Evolutionary conservation across 2,113 vertebrate genomes (phyloP).

Genomic region (Nothocercus nigrocapillus): DNA sequence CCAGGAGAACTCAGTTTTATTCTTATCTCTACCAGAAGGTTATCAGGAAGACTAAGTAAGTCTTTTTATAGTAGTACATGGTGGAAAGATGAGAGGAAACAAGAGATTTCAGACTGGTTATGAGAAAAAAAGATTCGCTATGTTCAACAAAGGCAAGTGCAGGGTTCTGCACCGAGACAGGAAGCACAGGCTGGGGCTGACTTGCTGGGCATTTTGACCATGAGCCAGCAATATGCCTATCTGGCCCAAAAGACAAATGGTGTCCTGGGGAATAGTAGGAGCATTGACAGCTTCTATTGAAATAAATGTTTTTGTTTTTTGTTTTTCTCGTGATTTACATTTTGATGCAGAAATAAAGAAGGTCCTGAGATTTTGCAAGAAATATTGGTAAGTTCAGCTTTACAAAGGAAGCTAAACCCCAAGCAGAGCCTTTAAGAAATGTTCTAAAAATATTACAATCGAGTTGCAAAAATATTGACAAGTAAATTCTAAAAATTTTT

Average conservation of each 20-base stretch:
- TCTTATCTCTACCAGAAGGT: neutral
- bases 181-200: too few species aligned
- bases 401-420: neutral
- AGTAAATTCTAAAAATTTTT: neutral
- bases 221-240: too few species aligned
- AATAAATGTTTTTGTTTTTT: neutral
- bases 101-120: neutral
- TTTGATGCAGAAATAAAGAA: neutral
- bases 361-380: neutral
- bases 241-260: too few species aligned
- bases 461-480: neutral
- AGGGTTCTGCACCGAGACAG: too few species aligned
- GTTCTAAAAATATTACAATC: neutral
- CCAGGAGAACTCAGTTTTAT: neutral
- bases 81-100: neutral
- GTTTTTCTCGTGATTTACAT: neutral
- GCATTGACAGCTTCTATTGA: constrained; percentile 16
- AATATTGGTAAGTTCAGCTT: neutral
- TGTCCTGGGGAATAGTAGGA: too few species aligned
- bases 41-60: neutral
- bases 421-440: neutral
- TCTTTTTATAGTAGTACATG: neutral
- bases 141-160: too few species aligned
- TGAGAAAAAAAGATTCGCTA: neutral
- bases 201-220: too few species aligned